Base-by-base conservation (phyloP, 2,888 invertebrate species). In the Epinotia demarniana region DNA sequence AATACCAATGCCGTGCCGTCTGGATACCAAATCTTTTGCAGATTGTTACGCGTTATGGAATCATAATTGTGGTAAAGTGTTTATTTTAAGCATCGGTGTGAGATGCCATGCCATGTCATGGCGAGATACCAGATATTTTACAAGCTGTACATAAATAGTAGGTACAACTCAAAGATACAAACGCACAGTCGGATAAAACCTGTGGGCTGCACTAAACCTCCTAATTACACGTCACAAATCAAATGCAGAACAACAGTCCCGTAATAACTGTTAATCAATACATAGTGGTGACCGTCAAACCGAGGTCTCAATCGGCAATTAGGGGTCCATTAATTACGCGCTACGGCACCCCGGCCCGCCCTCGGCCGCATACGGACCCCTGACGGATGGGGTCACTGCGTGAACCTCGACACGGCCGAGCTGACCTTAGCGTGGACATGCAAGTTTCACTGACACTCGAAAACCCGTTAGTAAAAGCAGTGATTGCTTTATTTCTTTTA, bases 301-400 rank as follows among this genome's bases (percentile, higher is more conserved):
- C 67, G 73, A 73, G 61, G 68, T 74, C 70, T 64, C 75, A 60
- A 70, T 64, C 70, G 62, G 74, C 74, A 74, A 74, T 74, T 74
- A 74, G 69, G 69, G 75, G 64, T 70, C 63, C 75, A 75, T 75
- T 71, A 75, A 75, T 75, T 75, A 75, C 53, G 55, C 61, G 63
- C 81, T 80, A 78, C 78, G 74, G 78, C 79, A 27, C 81, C 79
- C 83, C 81, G 79, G 66, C 60, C 81, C 83, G 80, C 82, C 81
- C 82, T 83, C 82, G 79, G 79, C 85, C 67, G 33, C 19, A 18
- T 33, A 12, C 27, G 69, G 73, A 73, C 62, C 69, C 71, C 61
- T 62, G 64, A 46, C 49, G 61, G 19, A 57, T 43, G 68, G 69
- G 73, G 73, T 75, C 74, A 75, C 43, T 39, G 39, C 60, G 46